Percentiles rank a stretch among this genome's conserved stretches.
phyloP scores from a whole-genome alignment of 1,140 invertebrate species.

The Caenorhabditis remanei region DNA sequence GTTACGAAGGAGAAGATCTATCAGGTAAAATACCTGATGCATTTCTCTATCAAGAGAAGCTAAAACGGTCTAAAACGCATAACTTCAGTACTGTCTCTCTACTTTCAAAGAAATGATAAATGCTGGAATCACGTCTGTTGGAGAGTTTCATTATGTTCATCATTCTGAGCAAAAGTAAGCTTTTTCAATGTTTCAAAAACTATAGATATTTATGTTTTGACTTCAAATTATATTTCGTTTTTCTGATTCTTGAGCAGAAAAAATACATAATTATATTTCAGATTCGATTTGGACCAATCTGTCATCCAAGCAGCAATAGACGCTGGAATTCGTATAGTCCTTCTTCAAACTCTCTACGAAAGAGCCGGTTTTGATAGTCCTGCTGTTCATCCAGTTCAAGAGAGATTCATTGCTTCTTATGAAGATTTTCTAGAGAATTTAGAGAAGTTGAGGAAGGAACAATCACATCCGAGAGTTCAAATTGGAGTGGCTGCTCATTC shows the following conservation, averaged over 20 bases:
- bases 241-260: too few species aligned
- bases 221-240: too few species aligned
- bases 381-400: conserved; percentile 67
- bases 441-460: conserved; percentile 54
- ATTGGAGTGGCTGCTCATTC: conserved; percentile 75
- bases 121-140: conserved; percentile 76
- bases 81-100: conserved; percentile 71
- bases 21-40: too few species aligned
- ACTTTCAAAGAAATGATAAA: conserved; percentile 75
- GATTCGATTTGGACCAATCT: conserved; percentile 73
- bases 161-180: conserved; percentile 63
- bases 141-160: conserved; percentile 77
- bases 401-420: conserved; percentile 65
- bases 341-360: conserved; percentile 68
- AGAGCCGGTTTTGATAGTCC: conserved; percentile 67
- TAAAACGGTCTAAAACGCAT: background rate
- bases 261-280: background rate
- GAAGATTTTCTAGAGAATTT: conserved; percentile 70
- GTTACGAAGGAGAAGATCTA: conserved; percentile 70
- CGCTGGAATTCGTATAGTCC: conserved; percentile 70
- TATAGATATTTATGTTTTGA: too few species aligned
- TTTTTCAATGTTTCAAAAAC: background rate
- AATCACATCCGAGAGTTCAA: conserved; percentile 57
- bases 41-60: too few species aligned
- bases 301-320: conserved; percentile 74